phyloP scores from a whole-genome alignment of 2,888 invertebrate genomes.

The Chalcosyrphus nemorum region DNA sequence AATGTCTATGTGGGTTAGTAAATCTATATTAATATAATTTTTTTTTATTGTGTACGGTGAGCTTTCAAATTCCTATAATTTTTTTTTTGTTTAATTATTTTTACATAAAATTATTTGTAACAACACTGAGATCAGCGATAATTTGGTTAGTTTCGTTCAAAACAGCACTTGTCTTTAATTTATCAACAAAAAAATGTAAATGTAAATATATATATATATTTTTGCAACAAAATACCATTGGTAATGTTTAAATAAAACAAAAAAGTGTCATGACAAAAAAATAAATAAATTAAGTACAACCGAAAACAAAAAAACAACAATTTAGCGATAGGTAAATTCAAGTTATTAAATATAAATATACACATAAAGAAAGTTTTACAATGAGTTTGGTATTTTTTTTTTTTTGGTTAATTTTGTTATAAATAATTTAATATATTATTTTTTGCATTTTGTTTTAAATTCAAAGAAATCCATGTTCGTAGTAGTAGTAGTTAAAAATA shows the following conservation, averaged over 20 bases:
- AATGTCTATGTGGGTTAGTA: slow-evolving; percentile 49
- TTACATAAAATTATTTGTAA: slow-evolving; percentile 82
- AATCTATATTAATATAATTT: slow-evolving; percentile 22
- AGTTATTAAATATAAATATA: slow-evolving; percentile 56
- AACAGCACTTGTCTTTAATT: slow-evolving; percentile 72
- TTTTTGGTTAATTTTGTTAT: slow-evolving; percentile 52
- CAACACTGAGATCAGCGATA: slow-evolving; percentile 80
- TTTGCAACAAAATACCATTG: slow-evolving; percentile 74
- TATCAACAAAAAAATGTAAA: slow-evolving; percentile 41
- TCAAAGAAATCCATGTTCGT: slow-evolving; percentile 64
- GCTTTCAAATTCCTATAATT: slow-evolving; percentile 26
- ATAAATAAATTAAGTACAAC: slow-evolving; percentile 26
- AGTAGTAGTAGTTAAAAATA: slow-evolving; percentile 60
- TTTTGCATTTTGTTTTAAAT: slow-evolving; percentile 41
- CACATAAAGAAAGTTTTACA: slow-evolving; percentile 66
- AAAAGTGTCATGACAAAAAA: slow-evolving; percentile 55
- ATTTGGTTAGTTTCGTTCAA: slow-evolving; percentile 81
- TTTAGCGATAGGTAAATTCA: slow-evolving; percentile 59
- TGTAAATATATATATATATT: slow-evolving; percentile 12
- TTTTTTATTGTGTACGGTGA: slow-evolving; percentile 42
- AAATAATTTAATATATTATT: slow-evolving; percentile 43
- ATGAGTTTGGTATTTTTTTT: slow-evolving; percentile 30
- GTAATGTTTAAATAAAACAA: slow-evolving; percentile 75
- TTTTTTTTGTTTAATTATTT: slow-evolving; percentile 56
- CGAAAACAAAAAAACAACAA: slow-evolving; percentile 53